A percentile compares a stretch with the other conserved stretches of the same genome.
phyloP scores from a whole-genome alignment of 2,113 vertebrate species.

The Panthera tigris region DNA sequence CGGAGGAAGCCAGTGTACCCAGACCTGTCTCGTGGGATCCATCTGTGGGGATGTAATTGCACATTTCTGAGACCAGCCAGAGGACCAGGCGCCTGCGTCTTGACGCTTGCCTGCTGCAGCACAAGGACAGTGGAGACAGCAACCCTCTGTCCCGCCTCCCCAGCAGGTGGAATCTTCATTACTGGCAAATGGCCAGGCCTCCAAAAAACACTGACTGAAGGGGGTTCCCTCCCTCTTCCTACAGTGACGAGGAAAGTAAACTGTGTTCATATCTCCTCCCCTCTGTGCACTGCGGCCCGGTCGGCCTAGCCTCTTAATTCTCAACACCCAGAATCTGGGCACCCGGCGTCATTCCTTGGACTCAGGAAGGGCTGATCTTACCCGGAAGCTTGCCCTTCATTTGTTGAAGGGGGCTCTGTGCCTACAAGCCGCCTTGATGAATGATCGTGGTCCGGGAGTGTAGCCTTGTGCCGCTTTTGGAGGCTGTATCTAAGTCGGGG shows the following conservation, averaged over 20 bases:
- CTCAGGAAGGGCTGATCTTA: background rate
- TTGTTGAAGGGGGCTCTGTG: background rate
- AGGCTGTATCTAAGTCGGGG: background rate
- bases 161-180: background rate
- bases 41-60: background rate
- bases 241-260: background rate
- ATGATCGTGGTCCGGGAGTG: background rate
- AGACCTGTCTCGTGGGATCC: background rate
- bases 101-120: background rate
- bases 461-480: background rate
- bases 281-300: background rate
- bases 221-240: background rate
- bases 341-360: background rate
- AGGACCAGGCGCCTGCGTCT: background rate
- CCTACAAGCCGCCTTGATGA: background rate
- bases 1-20: background rate
- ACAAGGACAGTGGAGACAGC: background rate
- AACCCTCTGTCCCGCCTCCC: accelerated
- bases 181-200: background rate
- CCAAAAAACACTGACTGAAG: no score
- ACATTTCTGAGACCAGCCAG: background rate
- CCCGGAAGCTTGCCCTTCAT: background rate
- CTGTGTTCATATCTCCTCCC: background rate
- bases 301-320: background rate
- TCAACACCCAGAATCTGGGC: background rate